Percentiles rank a stretch among this genome's conserved stretches.
phyloP scores from a whole-genome alignment of 2,113 vertebrate genomes.

The Agelaius phoeniceus region DNA sequence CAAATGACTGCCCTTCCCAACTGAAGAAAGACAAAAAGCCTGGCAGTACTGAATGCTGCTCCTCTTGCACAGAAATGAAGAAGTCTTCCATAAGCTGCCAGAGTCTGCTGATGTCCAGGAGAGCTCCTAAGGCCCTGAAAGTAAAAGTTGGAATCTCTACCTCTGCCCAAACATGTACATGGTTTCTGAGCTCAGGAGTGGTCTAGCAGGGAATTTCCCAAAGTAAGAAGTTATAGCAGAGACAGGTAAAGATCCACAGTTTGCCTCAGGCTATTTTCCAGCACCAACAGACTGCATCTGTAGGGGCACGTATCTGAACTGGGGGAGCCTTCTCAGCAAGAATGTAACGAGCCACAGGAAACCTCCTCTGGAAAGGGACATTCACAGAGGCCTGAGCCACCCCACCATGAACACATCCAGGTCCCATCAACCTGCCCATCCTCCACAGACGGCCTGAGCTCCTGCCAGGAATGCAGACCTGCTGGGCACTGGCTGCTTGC shows the following conservation, averaged over 20 bases:
- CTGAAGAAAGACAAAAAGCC: neutral
- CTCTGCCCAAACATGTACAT: neutral
- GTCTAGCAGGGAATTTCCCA: slow-evolving; percentile 29
- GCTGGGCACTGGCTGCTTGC: neutral
- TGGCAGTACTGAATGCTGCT: neutral
- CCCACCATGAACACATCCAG: accelerated
- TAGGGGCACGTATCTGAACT: neutral
- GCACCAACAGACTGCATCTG: neutral
- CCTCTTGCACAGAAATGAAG: neutral
- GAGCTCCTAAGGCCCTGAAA: neutral
- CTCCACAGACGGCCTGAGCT: neutral
- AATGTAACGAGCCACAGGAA: neutral
- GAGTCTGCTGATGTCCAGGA: neutral
- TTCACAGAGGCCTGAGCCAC: accelerated
- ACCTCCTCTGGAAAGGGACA: accelerated
- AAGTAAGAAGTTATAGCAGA: neutral
- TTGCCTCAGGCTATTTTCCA: slow-evolving; percentile 9
- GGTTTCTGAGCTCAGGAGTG: slow-evolving; percentile 8
- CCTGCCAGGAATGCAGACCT: neutral
- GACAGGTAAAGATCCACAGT: neutral
- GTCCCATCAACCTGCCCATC: accelerated
- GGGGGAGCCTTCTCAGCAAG: neutral
- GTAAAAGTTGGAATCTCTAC: neutral
- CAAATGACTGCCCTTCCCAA: neutral
- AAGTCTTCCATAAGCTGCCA: neutral